Base-by-base conservation (phyloP, 2,113 vertebrate genomes). In the Vulpes lagopus region DNA sequence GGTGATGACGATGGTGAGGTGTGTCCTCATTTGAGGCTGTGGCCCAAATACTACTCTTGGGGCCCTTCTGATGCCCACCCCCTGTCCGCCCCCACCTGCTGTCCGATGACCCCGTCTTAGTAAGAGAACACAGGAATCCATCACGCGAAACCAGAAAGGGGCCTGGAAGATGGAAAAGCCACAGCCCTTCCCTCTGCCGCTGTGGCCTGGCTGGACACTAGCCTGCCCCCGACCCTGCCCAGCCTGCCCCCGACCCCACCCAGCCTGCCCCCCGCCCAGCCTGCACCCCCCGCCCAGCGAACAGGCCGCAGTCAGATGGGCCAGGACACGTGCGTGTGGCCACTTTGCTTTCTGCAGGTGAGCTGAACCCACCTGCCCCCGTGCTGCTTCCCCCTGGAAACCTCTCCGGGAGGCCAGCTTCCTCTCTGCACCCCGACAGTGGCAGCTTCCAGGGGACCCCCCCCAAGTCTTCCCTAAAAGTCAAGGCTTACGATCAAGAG, bases 151-250 rank as follows among this genome's bases (percentile, higher is more conserved):
- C 53, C 57, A 71, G 43, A n/a, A 17, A 64, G 8, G 22, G 19
- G 19, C 0, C n/a, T 0, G 6, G 30, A 22, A 22, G 55, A 3
- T 0, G 16, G 22, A 25, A 12, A 15, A 15, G 8, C 25, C 9
- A 19, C 25, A 8, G 3, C 27, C 12, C 20, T 11, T 20, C 53
- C 64, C 67, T 73, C 11, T 25, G 64, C 17, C 11, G 2, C 8
- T 17, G 8, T 20, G 81, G 62, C 23, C 81, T 51, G 49, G 12
- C 5, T 0, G 22, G 35, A 4, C 3, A 0, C 22, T 0, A 3
- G n/a, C 51, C 15, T 22, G 27, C 14, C 19, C 51, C 4, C 43
- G 43, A 43, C 43, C 43, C 43, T 0, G 1, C 43, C 49, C 5
- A 2, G 27, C 38, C 15, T 35, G 59, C 8, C 17, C 11, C 25